Conservation (phyloP, 2,797 vertebrate genomes). For the Clarias fuscus region DNA sequence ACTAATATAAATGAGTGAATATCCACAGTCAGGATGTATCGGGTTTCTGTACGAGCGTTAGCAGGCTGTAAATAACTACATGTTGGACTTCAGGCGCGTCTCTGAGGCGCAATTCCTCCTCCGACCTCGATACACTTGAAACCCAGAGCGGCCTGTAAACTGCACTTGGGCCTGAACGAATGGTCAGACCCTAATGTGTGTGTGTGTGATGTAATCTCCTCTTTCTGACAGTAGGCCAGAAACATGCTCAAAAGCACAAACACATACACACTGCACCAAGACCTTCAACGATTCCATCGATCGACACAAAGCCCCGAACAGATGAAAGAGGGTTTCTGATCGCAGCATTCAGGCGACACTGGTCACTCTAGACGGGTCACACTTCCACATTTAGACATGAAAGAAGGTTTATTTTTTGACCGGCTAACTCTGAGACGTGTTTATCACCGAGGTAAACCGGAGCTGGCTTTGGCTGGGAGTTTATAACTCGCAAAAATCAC, state of each 20-base stretch:
- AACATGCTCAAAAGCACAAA: neutral
- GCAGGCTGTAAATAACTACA: neutral
- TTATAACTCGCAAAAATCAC: neutral
- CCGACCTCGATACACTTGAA: neutral
- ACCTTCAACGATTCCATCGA: too few species aligned
- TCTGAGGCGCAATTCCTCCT: neutral
- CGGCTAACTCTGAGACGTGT: slow-evolving; percentile 1
- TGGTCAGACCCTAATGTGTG: neutral
- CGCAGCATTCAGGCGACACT: slow-evolving; percentile 55
- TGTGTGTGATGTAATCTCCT: slow-evolving; percentile 27
- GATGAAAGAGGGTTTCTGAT: neutral
- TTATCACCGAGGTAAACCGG: neutral
- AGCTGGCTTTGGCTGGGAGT: neutral
- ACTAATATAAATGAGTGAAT: neutral
- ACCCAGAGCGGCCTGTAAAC: neutral
- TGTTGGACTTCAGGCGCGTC: neutral
- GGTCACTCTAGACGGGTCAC: slow-evolving; percentile 67
- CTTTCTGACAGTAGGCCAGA: slow-evolving; percentile 21
- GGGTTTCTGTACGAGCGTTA: neutral
- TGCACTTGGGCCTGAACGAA: slow-evolving; percentile 14
- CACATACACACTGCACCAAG: neutral
- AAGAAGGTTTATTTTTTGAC: slow-evolving; percentile 52
- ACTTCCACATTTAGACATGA: slow-evolving; percentile 61
- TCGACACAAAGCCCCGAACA: too few species aligned
- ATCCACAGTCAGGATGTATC: neutral